Base-by-base conservation (phyloP, 2,888 invertebrate genomes). In the Trissonchulus sp. region DNA sequence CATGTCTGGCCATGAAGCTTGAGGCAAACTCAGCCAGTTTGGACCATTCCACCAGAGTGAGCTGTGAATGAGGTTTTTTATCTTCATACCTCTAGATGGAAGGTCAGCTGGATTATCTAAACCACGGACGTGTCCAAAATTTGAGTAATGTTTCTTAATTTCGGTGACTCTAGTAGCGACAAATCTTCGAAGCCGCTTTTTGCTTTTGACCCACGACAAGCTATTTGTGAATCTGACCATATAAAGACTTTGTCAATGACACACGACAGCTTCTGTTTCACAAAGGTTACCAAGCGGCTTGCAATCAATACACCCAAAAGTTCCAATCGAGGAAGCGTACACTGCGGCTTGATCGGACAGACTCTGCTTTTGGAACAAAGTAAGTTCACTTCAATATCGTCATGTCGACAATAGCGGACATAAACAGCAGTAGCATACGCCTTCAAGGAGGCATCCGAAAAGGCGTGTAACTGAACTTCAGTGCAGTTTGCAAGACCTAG, bases 101-200 rank as follows among this genome's bases (percentile, higher is more conserved):
- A 78, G 74, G 75, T 83, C 83, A 2, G 82, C 83, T 1, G 83
- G 81, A 75, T 82, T 83, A 0, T 79, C 76, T 31, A 77, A 62
- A 0, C 80, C 76, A 1, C 65, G 48, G 30, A 81, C 80, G 72
- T 82, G 78, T 33, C 76, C 77, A 78, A 81, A 81, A 8, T 62
- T 28, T 1, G 62, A 74, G n/a, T n/a, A n/a, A n/a, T n/a, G n/a
- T n/a, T n/a, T n/a, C n/a, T 77, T 71, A 37, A 82, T 80, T 30
- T 80, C 77, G 8, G 77, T 74, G 15, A 81, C 75, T 8, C 81
- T 74, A 68, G 80, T 81, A 1, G 72, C 69, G 0, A 81, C 78
- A 75, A 79, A 81, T 1, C 78, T 65, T 34, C 72, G 63, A 2
- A 75, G 33, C 30, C 1, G 2, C 35, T 75, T 75, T 3, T 3